A percentile compares a stretch with the other conserved stretches of the same genome.
Evolutionary conservation across 1,140 invertebrate species (phyloP).

Genomic region (Mactra quadrangularis): DNA sequence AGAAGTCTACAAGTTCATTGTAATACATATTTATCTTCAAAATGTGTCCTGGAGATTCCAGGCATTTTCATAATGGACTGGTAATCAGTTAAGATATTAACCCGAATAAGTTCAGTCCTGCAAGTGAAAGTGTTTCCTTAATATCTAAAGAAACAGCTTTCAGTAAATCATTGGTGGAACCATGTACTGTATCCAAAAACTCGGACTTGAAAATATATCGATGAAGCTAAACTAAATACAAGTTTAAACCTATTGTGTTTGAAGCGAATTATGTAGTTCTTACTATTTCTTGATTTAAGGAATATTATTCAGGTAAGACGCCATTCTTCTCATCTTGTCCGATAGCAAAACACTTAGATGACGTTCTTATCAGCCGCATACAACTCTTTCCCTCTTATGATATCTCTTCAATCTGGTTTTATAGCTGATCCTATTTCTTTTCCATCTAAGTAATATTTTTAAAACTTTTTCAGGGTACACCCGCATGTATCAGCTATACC

Average conservation of each 20-base stretch:
- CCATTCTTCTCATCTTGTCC: slow-evolving; percentile 63
- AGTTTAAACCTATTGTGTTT: slow-evolving; percentile 64
- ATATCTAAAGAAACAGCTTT: slow-evolving; percentile 53
- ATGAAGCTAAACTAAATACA: slow-evolving; percentile 41
- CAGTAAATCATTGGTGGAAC: slow-evolving; percentile 35
- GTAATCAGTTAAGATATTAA: slow-evolving; percentile 57
- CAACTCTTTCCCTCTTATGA: slow-evolving; percentile 46
- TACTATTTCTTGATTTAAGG: slow-evolving; percentile 14
- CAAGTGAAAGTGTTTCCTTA: slow-evolving; percentile 31
- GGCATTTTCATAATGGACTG: slow-evolving; percentile 40
- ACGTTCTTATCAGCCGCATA: slow-evolving; percentile 50
- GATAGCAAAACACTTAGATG: slow-evolving; percentile 44
- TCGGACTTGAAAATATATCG: slow-evolving; percentile 37
- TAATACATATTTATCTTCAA: slow-evolving; percentile 55
- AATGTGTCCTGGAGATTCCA: slow-evolving; percentile 52
- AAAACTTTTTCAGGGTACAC: slow-evolving; percentile 33
- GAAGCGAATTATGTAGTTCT: slow-evolving; percentile 24
- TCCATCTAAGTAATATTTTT: slow-evolving; percentile 36
- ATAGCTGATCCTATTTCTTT: slow-evolving; percentile 27
- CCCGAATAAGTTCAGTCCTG: slow-evolving; percentile 57
- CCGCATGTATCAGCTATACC: slow-evolving; percentile 53
- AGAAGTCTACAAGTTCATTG: slow-evolving; percentile 50
- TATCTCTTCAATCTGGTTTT: slow-evolving; percentile 26
- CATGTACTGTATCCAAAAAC: slow-evolving; percentile 37
- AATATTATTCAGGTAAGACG: slow-evolving; percentile 31